Percentiles rank a stretch among this genome's conserved stretches.
Evolutionary conservation across 2,797 vertebrate genomes (phyloP).

Genomic region (Xenentodon cancila): DNA sequence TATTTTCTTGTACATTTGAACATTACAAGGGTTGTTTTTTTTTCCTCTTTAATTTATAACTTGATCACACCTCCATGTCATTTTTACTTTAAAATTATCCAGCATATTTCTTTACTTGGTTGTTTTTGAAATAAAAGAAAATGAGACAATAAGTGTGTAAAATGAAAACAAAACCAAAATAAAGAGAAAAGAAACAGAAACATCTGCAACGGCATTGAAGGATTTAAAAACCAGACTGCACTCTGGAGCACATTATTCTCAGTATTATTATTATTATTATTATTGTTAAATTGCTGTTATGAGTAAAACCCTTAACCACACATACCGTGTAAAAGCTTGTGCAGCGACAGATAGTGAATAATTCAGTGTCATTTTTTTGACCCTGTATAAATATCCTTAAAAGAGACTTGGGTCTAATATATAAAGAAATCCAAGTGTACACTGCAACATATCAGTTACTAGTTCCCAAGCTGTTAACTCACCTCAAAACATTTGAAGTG

Average conservation of each 20-base stretch:
- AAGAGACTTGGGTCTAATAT: conserved; percentile 67
- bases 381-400: conserved; percentile 86
- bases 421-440: conserved; percentile 75
- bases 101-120: conserved; percentile 94
- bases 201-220: conserved; percentile 74
- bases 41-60: conserved; percentile 84
- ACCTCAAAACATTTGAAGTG: conserved; percentile 41
- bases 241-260: conserved; percentile 58
- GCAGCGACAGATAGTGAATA: conserved; percentile 83
- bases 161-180: conserved; percentile 32
- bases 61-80: conserved; percentile 86
- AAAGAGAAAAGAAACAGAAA: conserved; percentile 57
- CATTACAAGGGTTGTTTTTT: conserved; percentile 83
- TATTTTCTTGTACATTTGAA: conserved; percentile 85
- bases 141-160: conserved; percentile 62
- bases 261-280: conserved; percentile 25
- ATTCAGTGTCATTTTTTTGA: conserved; percentile 95
- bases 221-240: conserved; percentile 78
- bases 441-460: conserved; percentile 70
- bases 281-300: conserved; percentile 75
- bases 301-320: conserved; percentile 83
- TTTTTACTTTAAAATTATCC: conserved; percentile 88
- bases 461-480: conserved; percentile 56
- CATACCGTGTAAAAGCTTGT: conserved; percentile 87
- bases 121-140: conserved; percentile 85